Percentiles rank a stretch among this genome's conserved stretches.
Conservation (phyloP, 2,888 invertebrate genomes). For the Philopedon plagiatum region DNA sequence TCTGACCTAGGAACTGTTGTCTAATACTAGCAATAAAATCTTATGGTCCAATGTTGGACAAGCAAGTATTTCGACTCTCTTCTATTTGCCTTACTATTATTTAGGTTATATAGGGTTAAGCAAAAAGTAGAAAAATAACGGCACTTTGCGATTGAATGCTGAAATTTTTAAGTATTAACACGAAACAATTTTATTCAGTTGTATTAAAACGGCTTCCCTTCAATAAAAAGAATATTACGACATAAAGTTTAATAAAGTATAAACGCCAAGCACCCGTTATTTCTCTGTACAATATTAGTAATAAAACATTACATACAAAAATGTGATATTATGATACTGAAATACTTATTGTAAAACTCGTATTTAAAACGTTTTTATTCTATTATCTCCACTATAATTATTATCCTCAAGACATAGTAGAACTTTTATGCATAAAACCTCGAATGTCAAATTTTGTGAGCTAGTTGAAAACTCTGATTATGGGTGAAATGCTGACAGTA, state of each 20-base stretch:
- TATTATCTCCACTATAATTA: neutral
- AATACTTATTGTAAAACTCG: constrained; percentile 43
- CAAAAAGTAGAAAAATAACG: constrained; percentile 13
- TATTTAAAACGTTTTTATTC: constrained; percentile 5
- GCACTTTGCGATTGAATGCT: neutral
- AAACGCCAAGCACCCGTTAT: neutral
- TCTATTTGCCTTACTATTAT: constrained; percentile 47
- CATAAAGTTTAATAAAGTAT: neutral
- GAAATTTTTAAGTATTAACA: no score
- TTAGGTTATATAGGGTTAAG: constrained; percentile 49
- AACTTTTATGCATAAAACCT: neutral
- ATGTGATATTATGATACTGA: constrained; percentile 57
- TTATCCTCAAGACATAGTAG: neutral
- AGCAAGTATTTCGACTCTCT: constrained; percentile 20
- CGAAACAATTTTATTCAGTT: no score
- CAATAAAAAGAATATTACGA: neutral
- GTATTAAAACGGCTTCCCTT: no score
- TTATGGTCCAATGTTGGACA: constrained; percentile 33
- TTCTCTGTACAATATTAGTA: constrained; percentile 8
- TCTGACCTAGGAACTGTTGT: constrained; percentile 75
- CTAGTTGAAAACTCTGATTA: neutral
- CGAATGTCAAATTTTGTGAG: neutral
- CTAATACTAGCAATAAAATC: constrained; percentile 63
- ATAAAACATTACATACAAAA: constrained; percentile 46
- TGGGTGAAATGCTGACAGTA: neutral